A percentile compares a stretch with the other conserved stretches of the same genome.
These are phyloP conservation scores for Zoroaster sp. DNA, from an alignment of 53 echinoderm and acorn worm genomes.

Conservation along the genomic window DNA sequence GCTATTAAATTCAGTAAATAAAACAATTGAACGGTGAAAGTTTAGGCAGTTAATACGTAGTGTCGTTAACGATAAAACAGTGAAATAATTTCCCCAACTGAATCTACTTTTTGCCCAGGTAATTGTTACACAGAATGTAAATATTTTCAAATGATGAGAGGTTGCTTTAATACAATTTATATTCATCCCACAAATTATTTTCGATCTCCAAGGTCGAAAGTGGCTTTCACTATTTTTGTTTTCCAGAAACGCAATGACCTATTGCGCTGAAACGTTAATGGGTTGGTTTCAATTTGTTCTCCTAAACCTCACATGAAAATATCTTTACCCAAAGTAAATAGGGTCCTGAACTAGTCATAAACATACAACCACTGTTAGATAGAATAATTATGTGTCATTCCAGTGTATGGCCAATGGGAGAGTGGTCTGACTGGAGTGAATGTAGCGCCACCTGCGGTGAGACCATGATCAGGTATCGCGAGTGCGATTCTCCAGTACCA, in stretches of 20 bases:
- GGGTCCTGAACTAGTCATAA: background rate
- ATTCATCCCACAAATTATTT: too few species aligned
- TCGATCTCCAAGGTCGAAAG: too few species aligned
- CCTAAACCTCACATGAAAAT: background rate
- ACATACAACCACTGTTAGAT: background rate
- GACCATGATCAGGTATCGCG: background rate
- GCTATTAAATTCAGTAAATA: too few species aligned
- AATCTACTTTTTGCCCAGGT: too few species aligned
- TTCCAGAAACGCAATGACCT: background rate
- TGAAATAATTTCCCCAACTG: too few species aligned
- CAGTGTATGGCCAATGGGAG: constrained; percentile 16
- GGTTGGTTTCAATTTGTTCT: background rate
- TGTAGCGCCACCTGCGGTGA: constrained; percentile 43
- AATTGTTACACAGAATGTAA: too few species aligned
- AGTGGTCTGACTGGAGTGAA: constrained; percentile 4
- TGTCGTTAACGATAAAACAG: too few species aligned
- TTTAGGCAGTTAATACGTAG: too few species aligned
- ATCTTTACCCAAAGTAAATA: background rate
- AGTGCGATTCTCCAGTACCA: constrained; percentile 70
- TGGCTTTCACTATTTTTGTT: too few species aligned
- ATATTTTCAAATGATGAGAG: too few species aligned
- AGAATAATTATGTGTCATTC: background rate
- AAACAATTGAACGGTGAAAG: background rate
- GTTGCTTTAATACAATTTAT: too few species aligned
- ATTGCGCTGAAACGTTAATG: background rate